Conservation (phyloP, 1,140 invertebrate genomes). For the Ptiloglossa arizonensis region DNA sequence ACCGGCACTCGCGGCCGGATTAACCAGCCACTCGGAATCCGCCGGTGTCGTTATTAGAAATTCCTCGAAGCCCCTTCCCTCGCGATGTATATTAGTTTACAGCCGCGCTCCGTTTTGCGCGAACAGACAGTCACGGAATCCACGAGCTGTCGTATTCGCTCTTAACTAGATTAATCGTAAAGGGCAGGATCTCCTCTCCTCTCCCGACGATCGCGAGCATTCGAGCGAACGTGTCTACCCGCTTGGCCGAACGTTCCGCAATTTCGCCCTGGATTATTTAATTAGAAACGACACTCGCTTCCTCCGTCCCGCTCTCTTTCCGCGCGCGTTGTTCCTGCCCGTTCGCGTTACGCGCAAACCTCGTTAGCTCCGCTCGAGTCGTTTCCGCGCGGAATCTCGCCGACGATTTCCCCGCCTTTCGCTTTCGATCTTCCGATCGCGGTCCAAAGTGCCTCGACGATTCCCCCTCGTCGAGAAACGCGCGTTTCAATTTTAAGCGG, state of each 20-base stretch:
- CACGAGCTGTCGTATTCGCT: not conserved
- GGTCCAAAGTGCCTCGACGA: not conserved
- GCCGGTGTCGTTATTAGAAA: conserved; percentile 35
- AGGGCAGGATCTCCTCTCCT: not conserved
- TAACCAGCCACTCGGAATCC: conserved; percentile 15
- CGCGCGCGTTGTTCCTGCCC: not conserved
- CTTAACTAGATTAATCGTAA: conserved; percentile 20
- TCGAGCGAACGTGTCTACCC: conserved; percentile 3
- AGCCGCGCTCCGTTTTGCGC: not conserved
- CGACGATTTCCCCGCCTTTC: not conserved
- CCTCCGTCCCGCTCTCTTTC: not conserved
- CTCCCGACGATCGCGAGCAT: conserved; percentile 9
- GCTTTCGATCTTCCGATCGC: not conserved
- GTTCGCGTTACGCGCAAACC: not conserved
- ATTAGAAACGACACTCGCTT: conserved; percentile 37
- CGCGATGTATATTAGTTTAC: not conserved
- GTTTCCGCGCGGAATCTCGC: not conserved
- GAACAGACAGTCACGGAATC: not conserved
- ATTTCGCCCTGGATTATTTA: conserved; percentile 47
- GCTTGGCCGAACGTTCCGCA: conserved; percentile 33
- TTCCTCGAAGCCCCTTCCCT: not conserved
- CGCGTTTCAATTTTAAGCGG: not conserved
- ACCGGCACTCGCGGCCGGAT: not conserved
- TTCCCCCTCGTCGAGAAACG: not conserved
- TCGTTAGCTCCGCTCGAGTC: not conserved